Percentiles rank a stretch among this genome's conserved stretches.
These are phyloP conservation scores for Boleophthalmus pectinirostris DNA, from an alignment of 2,113 vertebrate genomes.

Conservation along the genomic window DNA sequence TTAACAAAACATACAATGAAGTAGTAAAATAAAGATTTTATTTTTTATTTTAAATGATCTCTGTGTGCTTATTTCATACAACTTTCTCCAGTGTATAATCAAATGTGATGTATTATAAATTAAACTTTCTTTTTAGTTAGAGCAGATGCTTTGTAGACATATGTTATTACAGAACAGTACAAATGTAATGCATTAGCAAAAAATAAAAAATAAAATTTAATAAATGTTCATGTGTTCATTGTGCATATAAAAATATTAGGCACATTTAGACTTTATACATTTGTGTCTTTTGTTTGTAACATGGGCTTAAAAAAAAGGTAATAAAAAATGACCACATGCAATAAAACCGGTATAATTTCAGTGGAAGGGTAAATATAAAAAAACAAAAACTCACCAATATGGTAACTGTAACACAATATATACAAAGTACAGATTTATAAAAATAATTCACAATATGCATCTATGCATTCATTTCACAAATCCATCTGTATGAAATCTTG, in stretches of 20 bases:
- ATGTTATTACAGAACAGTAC: too few relatives aligned
- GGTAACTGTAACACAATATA: not conserved
- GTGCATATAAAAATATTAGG: too few relatives aligned
- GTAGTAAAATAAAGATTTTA: not conserved
- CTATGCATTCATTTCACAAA: conserved; percentile 50
- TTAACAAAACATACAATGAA: not conserved
- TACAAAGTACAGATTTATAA: not conserved
- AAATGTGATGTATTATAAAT: not conserved
- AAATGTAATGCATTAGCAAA: too few relatives aligned
- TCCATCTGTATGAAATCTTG: conserved; percentile 38
- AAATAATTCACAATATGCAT: not conserved
- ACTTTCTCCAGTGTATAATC: not conserved
- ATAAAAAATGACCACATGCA: too few relatives aligned
- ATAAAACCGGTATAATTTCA: too few relatives aligned
- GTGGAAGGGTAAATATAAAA: too few relatives aligned
- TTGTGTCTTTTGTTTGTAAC: too few relatives aligned
- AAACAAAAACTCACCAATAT: not conserved
- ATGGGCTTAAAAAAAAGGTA: too few relatives aligned
- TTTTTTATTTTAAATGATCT: not conserved
- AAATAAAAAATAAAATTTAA: too few relatives aligned
- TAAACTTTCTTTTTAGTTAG: not conserved
- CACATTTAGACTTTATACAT: too few relatives aligned
- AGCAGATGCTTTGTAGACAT: too few relatives aligned
- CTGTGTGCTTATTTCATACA: not conserved
- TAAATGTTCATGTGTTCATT: too few relatives aligned